These are phyloP conservation scores for Potamarius usumacintae DNA, from an alignment of 2,113 vertebrate species.

Conservation along the genomic window DNA sequence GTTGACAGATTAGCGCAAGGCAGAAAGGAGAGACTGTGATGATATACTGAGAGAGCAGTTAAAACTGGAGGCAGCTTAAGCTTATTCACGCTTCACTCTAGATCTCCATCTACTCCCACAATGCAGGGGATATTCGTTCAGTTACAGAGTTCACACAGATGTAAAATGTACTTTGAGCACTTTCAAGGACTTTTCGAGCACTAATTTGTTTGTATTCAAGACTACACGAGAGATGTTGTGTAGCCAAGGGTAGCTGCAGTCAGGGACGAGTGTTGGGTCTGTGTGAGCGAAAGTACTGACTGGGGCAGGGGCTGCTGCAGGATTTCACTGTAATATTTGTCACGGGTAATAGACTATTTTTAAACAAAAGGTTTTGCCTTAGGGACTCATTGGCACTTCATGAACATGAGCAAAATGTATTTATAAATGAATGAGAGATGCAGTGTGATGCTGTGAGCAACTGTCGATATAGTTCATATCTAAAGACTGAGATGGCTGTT, in stretches of 20 bases:
- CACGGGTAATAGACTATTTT: background rate
- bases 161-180: background rate
- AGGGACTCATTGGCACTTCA: background rate
- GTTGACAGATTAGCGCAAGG: background rate
- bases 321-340: background rate
- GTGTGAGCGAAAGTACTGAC: background rate
- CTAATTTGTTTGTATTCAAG: conserved; percentile 11
- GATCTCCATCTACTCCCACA: background rate
- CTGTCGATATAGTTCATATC: background rate
- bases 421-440: background rate
- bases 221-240: background rate
- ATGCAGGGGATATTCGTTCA: no score
- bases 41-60: background rate
- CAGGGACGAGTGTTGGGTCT: background rate
- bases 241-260: background rate
- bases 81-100: background rate
- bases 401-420: background rate
- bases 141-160: background rate
- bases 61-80: background rate
- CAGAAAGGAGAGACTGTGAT: background rate
- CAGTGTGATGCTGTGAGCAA: background rate
- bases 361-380: background rate
- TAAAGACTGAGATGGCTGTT: background rate
- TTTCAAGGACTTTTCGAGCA: conserved; percentile 7
- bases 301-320: background rate